A percentile compares a stretch with the other conserved stretches of the same genome.
Evolutionary conservation across 2,797 vertebrate genomes (phyloP).

Genomic region (Parambassis ranga): DNA sequence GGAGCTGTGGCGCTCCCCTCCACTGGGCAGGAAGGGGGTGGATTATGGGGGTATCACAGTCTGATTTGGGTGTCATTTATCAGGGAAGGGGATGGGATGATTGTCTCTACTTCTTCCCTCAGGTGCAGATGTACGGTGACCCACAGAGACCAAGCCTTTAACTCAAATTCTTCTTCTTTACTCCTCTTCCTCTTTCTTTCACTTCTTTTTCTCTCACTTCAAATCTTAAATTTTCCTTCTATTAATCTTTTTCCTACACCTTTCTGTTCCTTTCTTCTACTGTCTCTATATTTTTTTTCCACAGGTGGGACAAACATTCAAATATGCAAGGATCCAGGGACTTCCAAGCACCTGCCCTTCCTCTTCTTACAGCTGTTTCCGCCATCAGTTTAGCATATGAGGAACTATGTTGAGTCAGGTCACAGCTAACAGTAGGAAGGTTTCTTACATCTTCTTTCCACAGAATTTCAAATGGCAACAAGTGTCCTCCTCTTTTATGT

Average conservation of each 20-base stretch:
- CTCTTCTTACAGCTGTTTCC: slow-evolving; percentile 65
- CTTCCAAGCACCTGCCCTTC: slow-evolving; percentile 30
- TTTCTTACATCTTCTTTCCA: slow-evolving; percentile 39
- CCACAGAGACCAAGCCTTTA: slow-evolving; percentile 36
- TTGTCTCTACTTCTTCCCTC: slow-evolving; percentile 78
- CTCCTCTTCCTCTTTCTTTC: slow-evolving; percentile 8
- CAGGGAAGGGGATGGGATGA: slow-evolving; percentile 49
- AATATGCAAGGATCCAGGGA: slow-evolving; percentile 31
- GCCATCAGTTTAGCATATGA: slow-evolving; percentile 44
- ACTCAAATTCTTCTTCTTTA: slow-evolving; percentile 41
- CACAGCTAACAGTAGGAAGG: slow-evolving; percentile 41
- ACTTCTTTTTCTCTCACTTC: slow-evolving; percentile 19
- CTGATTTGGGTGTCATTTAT: slow-evolving; percentile 12
- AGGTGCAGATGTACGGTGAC: slow-evolving; percentile 52
- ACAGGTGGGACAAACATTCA: slow-evolving; percentile 56
- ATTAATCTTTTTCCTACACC: slow-evolving; percentile 19
- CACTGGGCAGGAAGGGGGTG: slow-evolving; percentile 33
- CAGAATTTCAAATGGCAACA: slow-evolving; percentile 28
- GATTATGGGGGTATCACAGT: slow-evolving; percentile 33
- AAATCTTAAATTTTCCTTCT: slow-evolving; percentile 11
- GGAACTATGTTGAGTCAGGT: slow-evolving; percentile 36
- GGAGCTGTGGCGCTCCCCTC: slow-evolving; percentile 46
- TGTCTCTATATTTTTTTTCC: slow-evolving; percentile 66
- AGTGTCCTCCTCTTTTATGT: slow-evolving; percentile 26
- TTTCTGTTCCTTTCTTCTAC: slow-evolving; percentile 41